phyloP scores from a whole-genome alignment of 2,888 invertebrate genomes.

The Spodoptera littoralis region DNA sequence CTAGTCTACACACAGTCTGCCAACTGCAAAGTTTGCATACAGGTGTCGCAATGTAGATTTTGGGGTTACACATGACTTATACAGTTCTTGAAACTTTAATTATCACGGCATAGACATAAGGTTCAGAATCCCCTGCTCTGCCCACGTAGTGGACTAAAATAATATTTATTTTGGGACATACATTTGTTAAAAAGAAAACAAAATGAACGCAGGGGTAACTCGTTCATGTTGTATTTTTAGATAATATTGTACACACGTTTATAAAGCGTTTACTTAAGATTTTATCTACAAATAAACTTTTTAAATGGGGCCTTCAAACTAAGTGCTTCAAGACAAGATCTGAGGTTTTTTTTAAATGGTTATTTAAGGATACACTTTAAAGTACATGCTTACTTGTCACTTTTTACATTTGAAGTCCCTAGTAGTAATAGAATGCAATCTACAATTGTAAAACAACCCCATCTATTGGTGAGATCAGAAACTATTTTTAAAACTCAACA shows the following conservation, averaged over 20 bases:
- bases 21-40: constrained; percentile 46
- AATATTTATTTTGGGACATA: constrained; percentile 57
- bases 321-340: constrained; percentile 33
- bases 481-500: no score
- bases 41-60: constrained; percentile 50
- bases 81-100: constrained; percentile 24
- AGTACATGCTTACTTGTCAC: neutral
- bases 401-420: neutral
- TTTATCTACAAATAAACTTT: constrained; percentile 42
- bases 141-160: constrained; percentile 31
- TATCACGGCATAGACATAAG: constrained; percentile 8
- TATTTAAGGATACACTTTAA: constrained; percentile 28
- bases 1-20: constrained; percentile 30
- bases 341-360: constrained; percentile 9
- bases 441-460: no score
- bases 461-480: no score
- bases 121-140: constrained; percentile 12
- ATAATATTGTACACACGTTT: constrained; percentile 38
- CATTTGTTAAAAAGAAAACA: constrained; percentile 54
- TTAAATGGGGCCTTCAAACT: constrained; percentile 37
- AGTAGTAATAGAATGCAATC: no score
- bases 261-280: constrained; percentile 45
- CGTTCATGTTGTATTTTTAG: constrained; percentile 50
- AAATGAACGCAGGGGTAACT: constrained; percentile 54
- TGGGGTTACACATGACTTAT: constrained; percentile 28